A percentile compares a stretch with the other conserved stretches of the same genome.
Evolutionary conservation across 2,113 vertebrate species (phyloP).

Genomic region (Hippocampus abdominalis): DNA sequence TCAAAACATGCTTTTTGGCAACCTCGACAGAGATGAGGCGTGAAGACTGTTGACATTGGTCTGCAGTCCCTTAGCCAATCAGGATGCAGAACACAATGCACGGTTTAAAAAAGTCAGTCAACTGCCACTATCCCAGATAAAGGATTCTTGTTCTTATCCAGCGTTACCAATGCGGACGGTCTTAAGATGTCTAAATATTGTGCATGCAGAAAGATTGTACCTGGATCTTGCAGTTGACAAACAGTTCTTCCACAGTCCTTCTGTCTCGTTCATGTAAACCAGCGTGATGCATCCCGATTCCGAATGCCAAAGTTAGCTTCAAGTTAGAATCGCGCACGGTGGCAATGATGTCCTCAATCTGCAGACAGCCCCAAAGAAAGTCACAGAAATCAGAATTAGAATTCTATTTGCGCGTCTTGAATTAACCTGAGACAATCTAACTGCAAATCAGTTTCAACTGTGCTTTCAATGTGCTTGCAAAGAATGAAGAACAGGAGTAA

Average conservation of each 20-base stretch:
- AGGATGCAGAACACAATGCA: no score
- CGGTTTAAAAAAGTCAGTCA: no score
- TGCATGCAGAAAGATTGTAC: conserved; percentile 53
- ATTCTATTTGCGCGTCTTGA: neutral
- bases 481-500: neutral
- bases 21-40: no score
- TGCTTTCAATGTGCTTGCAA: neutral
- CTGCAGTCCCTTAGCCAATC: no score
- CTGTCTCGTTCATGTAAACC: conserved; percentile 93
- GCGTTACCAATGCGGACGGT: no score
- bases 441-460: neutral
- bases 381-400: neutral
- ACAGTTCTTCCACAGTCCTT: conserved; percentile 94
- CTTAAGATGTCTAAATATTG: no score
- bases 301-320: conserved; percentile 94
- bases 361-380: conserved; percentile 15
- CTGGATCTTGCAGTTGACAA: conserved; percentile 98
- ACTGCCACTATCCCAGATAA: no score
- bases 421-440: neutral
- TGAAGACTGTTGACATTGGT: no score
- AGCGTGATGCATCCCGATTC: conserved; percentile 96
- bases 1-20: no score
- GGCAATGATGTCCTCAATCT: conserved; percentile 90
- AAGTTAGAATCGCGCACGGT: conserved; percentile 91
- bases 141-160: no score